Conservation (phyloP, 2,797 vertebrate genomes). For the Huso huso region DNA sequence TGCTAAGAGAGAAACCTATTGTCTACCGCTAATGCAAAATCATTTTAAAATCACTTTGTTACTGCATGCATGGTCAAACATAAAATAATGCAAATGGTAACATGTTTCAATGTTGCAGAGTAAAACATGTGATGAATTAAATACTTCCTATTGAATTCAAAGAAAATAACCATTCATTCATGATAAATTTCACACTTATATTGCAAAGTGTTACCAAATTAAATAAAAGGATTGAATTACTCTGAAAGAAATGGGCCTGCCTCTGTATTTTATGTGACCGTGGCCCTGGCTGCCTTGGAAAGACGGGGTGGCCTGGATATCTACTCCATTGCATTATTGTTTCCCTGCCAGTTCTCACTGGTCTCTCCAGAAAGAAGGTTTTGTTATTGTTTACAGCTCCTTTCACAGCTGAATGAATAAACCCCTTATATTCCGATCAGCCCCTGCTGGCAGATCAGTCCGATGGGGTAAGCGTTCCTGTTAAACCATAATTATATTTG, state of each 20-base stretch:
- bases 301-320: conserved; percentile 53
- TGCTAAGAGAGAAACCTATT: too few relatives aligned
- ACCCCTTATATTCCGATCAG: conserved; percentile 51
- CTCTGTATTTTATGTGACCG: conserved; percentile 3
- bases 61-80: too few relatives aligned
- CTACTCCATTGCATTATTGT: conserved; percentile 48
- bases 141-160: conserved; percentile 31
- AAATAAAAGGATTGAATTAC: conserved; percentile 28
- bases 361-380: conserved; percentile 49
- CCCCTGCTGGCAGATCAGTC: conserved; percentile 47
- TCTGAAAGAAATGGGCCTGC: conserved; percentile 31
- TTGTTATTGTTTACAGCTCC: conserved; percentile 76
- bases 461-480: conserved; percentile 29
- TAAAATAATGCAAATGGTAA: too few relatives aligned
- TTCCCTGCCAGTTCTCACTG: conserved; percentile 59
- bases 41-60: too few relatives aligned
- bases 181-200: conserved; percentile 21
- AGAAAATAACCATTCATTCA: conserved; percentile 24
- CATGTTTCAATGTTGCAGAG: too few relatives aligned
- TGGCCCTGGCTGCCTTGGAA: conserved; percentile 15
- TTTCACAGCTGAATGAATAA: conserved; percentile 73
- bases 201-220: conserved; percentile 19
- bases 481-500: conserved; percentile 62
- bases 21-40: too few relatives aligned
- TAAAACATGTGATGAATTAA: too few relatives aligned